Conservation (phyloP, 2,797 vertebrate species). For the Lindbergichthys nudifrons region DNA sequence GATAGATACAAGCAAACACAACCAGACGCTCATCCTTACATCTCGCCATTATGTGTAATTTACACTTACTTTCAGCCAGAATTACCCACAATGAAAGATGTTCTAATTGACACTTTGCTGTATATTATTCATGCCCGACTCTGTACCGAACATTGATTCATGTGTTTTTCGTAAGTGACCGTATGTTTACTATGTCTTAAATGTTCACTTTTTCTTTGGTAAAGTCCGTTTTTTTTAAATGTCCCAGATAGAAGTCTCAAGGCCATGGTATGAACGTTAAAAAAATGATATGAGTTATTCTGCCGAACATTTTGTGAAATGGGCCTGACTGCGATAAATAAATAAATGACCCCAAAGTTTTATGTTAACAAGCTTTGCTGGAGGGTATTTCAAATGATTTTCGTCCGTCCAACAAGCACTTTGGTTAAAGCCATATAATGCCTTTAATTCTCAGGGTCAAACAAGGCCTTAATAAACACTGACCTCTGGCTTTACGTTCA, state of each 20-base stretch:
- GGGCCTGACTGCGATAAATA: background rate
- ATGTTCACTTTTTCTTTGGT: conserved; percentile 19
- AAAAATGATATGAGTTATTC: no score
- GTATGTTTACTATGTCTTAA: conserved; percentile 4
- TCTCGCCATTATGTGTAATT: conserved; percentile 42
- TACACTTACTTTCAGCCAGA: conserved; percentile 24
- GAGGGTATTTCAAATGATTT: conserved; percentile 1
- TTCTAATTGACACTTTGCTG: conserved; percentile 28
- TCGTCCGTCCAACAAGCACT: background rate
- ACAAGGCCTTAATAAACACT: conserved; percentile 25
- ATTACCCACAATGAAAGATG: conserved; percentile 13
- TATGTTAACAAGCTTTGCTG: background rate
- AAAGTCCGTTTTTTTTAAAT: background rate
- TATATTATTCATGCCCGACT: conserved; percentile 35
- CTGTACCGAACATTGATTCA: conserved; percentile 31
- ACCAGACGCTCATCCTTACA: conserved; percentile 58
- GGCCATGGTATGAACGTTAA: no score
- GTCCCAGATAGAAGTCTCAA: conserved; percentile 9
- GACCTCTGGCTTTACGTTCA: conserved; percentile 25
- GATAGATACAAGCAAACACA: conserved; percentile 74
- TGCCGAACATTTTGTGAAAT: background rate
- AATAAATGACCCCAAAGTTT: background rate
- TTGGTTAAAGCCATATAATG: background rate
- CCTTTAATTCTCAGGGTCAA: conserved; percentile 15
- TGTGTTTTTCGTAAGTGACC: background rate